Evolutionary conservation across 2,113 vertebrate genomes (phyloP), one percentile per base, ranked within the genome.

Genomic region (Heptranchias perlo): DNA sequence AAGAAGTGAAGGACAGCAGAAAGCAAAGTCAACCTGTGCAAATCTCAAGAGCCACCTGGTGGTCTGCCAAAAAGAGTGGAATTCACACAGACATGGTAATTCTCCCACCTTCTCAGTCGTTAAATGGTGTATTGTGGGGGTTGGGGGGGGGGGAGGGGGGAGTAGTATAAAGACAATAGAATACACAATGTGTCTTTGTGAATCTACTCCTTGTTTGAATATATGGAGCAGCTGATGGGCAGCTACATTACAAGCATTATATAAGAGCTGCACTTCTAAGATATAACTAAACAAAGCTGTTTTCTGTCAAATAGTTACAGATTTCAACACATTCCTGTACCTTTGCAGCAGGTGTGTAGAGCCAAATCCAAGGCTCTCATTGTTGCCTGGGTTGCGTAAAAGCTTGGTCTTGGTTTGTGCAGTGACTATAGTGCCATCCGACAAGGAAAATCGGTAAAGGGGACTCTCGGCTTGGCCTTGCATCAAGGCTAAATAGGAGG

Each of bases 311-410:
- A 89, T 5, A 58, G 31, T 11, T 91, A 31, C 25, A 61, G 31
- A 58, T 91, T 28, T 91, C 49, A 82, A 16, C 18, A 44, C 14
- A n/a, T 62, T 73, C 44, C 65, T 39, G 97, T 96, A 99, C 99
- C 99, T 99, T 96, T 99, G 99, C 96, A 99, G 98, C 96, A 99
- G 98, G 96, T 99, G 99, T 52, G 99, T 99, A 28, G 99, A 99
- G 47, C 99, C 98, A 97, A 99, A 99, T 91, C 98, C 98, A 91
- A 98, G 98, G 0, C 98, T 98, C 54, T 99, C 99, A 82, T 98
- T 99, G 96, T 98, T 99, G 67, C 97, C 98, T 39, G 98, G 98
- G 96, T 99, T 99, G 96, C 98, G 98, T 87, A 98, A 99, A 8
- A 99, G 97, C 96, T 99, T 99, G 87, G 98, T 99, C 96, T 99